Percentiles rank a stretch among this genome's conserved stretches.
These are phyloP conservation scores for Pachliopta kotzebuea DNA, from an alignment of 2,888 invertebrate genomes.

Conservation along the genomic window DNA sequence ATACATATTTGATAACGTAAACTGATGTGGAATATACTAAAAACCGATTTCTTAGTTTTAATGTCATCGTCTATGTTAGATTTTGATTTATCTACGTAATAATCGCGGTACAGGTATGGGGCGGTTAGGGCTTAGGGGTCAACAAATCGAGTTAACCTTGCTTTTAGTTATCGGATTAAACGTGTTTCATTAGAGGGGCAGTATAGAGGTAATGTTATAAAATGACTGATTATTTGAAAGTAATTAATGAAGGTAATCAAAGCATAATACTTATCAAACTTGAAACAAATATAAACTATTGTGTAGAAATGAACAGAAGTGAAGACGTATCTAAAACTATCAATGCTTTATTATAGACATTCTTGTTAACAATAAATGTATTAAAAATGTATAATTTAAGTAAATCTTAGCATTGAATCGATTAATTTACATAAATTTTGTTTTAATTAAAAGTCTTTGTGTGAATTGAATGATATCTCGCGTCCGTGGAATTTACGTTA, in stretches of 20 bases:
- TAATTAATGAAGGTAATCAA: constrained; percentile 12
- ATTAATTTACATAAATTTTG: too few relatives aligned
- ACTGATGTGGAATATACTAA: not conserved
- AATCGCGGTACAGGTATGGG: constrained; percentile 27
- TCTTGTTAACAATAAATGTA: too few relatives aligned
- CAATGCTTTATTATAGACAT: too few relatives aligned
- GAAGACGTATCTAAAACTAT: too few relatives aligned
- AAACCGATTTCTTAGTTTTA: constrained; percentile 9
- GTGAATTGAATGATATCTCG: not conserved
- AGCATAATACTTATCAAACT: not conserved
- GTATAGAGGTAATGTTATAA: constrained; percentile 9
- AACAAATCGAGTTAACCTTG: constrained; percentile 29
- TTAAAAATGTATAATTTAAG: too few relatives aligned
- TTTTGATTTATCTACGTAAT: constrained; percentile 27
- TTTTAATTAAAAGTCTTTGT: too few relatives aligned
- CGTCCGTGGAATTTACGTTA: not conserved
- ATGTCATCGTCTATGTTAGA: constrained; percentile 22
- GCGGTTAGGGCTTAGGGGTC: constrained; percentile 19
- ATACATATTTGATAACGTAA: not conserved
- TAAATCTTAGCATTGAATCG: too few relatives aligned
- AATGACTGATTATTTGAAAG: constrained; percentile 8
- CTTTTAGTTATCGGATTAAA: constrained; percentile 24
- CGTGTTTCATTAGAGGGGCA: constrained; percentile 26
- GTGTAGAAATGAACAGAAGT: too few relatives aligned
- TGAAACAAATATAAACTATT: not conserved